Base-by-base conservation (phyloP, 53 echinoderm and acorn worm species). In the Holothuria scabra region DNA sequence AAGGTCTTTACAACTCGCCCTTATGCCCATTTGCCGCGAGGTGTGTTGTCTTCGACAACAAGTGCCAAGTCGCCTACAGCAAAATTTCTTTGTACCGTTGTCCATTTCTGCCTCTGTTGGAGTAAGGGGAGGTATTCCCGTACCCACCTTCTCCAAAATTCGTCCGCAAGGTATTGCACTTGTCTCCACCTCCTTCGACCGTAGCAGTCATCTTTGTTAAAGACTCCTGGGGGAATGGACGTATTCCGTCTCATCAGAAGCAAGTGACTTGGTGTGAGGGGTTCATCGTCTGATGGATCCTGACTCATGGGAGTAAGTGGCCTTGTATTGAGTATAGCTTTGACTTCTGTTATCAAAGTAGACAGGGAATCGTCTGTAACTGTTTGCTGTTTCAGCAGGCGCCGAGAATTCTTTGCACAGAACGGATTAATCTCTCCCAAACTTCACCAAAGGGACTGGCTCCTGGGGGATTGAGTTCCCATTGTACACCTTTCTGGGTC, bases 231-330 rank as follows among this genome's bases (percentile, higher is more conserved):
- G 0, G 90, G 60, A 5, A 81, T 24, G 1, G 14, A 22, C 26
- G 74, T 66, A 18, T 61, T 69, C 1, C 49, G 37, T 65, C 82
- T 80, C 80, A 87, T 34, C 10, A 90, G 83, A 7, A 93, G 67
- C 30, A 93, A 59, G 75, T 93, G 90, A 61, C 87, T 93, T 10
- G 90, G 90, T 0, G 90, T 93, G 28, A 90, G 26, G 14, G 92
- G 84, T 68, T 86, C 80, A 0, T 69, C 56, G 37, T 92, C 92
- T 14, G 25, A 67, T 10, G 89, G 86, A 46, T 92, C 92, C 41
- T 65, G 16, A 38, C 86, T 86, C 2, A 89, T 38, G 5, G 78
- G 75, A 13, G 93, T 93, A 1, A 93, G 76, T 20, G 93, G 90
- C 31, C 90, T 59, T 2, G 64, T 63, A 72, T 93, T 93, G 0